Base-by-base conservation (phyloP, 2,888 invertebrate genomes). In the Camponotus fellah region DNA sequence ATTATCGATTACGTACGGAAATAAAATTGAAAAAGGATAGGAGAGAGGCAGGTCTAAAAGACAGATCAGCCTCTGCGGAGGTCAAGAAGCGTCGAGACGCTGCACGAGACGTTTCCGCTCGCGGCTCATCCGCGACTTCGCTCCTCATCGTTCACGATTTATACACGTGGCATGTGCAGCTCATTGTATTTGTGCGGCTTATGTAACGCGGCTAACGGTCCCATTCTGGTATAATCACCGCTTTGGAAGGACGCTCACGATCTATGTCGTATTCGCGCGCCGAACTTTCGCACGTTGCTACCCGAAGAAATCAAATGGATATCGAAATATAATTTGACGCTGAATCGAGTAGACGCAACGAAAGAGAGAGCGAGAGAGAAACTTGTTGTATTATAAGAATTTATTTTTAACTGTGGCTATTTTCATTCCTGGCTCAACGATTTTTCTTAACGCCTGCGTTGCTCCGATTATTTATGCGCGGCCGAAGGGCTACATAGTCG, bases 1-100 rank as follows among this genome's bases (percentile, higher is more conserved):
- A 46, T 80, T 91, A 91, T 91, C 83, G 91, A 91, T 91, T 91
- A 83, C 85, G 79, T 87, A 88, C 85, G 77, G 87, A 87, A 91
- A 91, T 91, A 91, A 91, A 79, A 91, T 80, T 83, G 34, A 66
- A 81, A 89, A 86, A 83, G 86, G 49, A 53, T 53, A 53, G 49
- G 85, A 83, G 83, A 86, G 82, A 76, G 82, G 81, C 68, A 85
- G 75, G 83, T 85, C 85, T 84, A 62, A 26, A 26, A 60, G 49
- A 53, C 8, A n/a, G 60, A 58, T 58, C 65, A 75, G 74, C 77
- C 80, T 76, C 62, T 71, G 46, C 49, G 65, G 64, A n/a, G 37
- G 71, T 76, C 75, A 17, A 46, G 40, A 40, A 10, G 9, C 65
- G 64, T 75, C 69, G 58, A 65, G 21, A 32, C 40, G 40, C 43